Evolutionary conservation across 2,113 vertebrate genomes (phyloP).

Genomic region (Nycticorax nycticorax): DNA sequence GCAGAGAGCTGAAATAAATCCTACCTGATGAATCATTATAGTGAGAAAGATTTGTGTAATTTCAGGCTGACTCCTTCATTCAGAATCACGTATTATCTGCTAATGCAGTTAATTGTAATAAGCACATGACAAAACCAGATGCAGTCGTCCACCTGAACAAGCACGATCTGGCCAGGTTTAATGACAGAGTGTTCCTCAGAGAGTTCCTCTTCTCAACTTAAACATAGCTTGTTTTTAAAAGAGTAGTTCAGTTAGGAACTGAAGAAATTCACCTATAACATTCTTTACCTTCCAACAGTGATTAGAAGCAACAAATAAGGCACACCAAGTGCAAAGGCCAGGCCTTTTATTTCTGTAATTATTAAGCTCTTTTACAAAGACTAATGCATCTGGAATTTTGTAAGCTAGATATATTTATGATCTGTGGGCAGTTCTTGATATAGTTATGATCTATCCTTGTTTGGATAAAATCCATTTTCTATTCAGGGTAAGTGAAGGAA

Average conservation of each 20-base stretch:
- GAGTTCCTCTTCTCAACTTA: not conserved
- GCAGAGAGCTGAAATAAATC: constrained; percentile 7
- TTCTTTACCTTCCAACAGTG: not conserved
- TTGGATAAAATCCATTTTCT: constrained; percentile 19
- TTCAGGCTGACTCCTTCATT: constrained; percentile 13
- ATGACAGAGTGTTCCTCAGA: not conserved
- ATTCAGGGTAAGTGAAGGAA: not conserved
- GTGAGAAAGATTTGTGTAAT: not conserved
- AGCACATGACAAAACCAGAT: not conserved
- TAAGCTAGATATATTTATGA: not conserved
- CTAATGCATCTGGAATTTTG: constrained; percentile 16
- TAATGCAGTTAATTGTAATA: not conserved
- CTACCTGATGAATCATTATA: constrained; percentile 43
- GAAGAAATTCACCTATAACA: not conserved
- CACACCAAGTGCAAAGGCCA: not conserved
- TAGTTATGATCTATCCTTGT: not conserved
- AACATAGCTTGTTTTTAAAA: not conserved
- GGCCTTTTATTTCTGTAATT: not conserved
- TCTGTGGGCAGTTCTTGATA: not conserved
- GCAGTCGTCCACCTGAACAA: not conserved
- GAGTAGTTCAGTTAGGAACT: not conserved
- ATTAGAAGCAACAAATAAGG: not conserved
- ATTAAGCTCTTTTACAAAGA: not conserved
- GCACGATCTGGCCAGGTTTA: not conserved
- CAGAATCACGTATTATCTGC: not conserved